A percentile compares a stretch with the other conserved stretches of the same genome.
These are phyloP conservation scores for Salminus brasiliensis DNA, from an alignment of 2,113 vertebrate species.

Conservation along the genomic window DNA sequence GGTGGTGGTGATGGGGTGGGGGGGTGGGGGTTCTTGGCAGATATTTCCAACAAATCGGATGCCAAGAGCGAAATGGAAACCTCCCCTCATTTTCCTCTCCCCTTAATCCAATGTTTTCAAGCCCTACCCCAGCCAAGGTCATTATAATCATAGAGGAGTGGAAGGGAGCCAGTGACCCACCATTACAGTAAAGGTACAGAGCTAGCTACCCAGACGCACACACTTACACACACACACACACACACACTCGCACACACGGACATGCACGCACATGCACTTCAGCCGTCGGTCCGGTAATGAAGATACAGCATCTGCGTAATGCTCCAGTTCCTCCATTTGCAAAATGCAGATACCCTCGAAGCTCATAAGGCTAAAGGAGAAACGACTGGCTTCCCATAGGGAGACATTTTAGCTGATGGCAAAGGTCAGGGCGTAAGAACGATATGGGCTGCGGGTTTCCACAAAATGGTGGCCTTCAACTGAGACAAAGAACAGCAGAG, in stretches of 20 bases:
- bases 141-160: slow-evolving; percentile 81
- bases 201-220: slow-evolving; percentile 65
- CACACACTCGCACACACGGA: too few species aligned
- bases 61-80: slow-evolving; percentile 83
- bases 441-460: slow-evolving; percentile 51
- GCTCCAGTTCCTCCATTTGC: slow-evolving; percentile 63
- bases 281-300: slow-evolving; percentile 45
- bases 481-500: slow-evolving; percentile 54
- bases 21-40: slow-evolving; percentile 71
- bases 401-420: slow-evolving; percentile 73
- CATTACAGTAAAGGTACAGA: slow-evolving; percentile 73
- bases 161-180: slow-evolving; percentile 76
- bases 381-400: slow-evolving; percentile 60
- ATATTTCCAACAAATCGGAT: slow-evolving; percentile 74
- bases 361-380: slow-evolving; percentile 40
- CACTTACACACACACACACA: slow-evolving; percentile 51
- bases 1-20: slow-evolving; percentile 43
- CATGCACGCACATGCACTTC: too few species aligned
- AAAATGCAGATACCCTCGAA: slow-evolving; percentile 60
- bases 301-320: slow-evolving; percentile 52
- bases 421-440: slow-evolving; percentile 58
- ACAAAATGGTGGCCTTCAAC: slow-evolving; percentile 57
- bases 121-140: slow-evolving; percentile 79
- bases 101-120: slow-evolving; percentile 82
- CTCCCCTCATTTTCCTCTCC: slow-evolving; percentile 79